Evolutionary conservation across 1,140 invertebrate genomes (phyloP).

Genomic region (Nomia melanderi): DNA sequence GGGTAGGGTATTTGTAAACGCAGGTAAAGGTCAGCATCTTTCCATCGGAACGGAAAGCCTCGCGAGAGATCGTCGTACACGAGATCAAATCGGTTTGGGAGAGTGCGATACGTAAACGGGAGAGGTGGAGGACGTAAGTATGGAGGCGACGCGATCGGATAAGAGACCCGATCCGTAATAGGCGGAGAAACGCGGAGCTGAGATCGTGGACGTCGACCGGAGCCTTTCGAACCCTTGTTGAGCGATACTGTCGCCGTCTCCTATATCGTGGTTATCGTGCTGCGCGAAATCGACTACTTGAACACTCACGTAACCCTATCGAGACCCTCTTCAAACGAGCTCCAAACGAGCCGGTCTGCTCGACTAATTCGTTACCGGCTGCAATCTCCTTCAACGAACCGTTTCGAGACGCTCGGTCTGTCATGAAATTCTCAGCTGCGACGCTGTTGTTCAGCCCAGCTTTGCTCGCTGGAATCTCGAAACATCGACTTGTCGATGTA

Average conservation of each 20-base stretch:
- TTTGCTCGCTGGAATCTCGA: not conserved
- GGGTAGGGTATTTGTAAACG: constrained; percentile 4
- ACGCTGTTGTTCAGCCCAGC: not conserved
- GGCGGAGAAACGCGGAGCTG: constrained; percentile 43
- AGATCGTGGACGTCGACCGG: constrained; percentile 55
- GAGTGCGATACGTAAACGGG: not conserved
- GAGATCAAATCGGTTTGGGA: constrained; percentile 24
- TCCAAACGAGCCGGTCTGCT: not conserved
- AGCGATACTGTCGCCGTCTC: constrained; percentile 5
- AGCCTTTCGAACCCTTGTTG: constrained; percentile 36
- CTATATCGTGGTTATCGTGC: constrained; percentile 49
- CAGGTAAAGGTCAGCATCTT: constrained; percentile 23
- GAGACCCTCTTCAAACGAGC: constrained; percentile 31
- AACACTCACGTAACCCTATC: constrained; percentile 48
- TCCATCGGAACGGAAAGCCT: not conserved
- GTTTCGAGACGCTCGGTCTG: not conserved
- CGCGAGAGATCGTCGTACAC: constrained; percentile 3
- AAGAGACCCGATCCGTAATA: constrained; percentile 39
- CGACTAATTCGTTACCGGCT: constrained; percentile 41
- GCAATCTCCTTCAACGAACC: constrained; percentile 10
- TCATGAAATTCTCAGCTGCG: not conserved
- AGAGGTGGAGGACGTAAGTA: not conserved
- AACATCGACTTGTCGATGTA: not conserved
- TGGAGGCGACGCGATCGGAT: constrained; percentile 48
- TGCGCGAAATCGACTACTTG: constrained; percentile 50